These are phyloP conservation scores for Athripsodes cinereus DNA, from an alignment of 2,888 invertebrate genomes.

Conservation along the genomic window DNA sequence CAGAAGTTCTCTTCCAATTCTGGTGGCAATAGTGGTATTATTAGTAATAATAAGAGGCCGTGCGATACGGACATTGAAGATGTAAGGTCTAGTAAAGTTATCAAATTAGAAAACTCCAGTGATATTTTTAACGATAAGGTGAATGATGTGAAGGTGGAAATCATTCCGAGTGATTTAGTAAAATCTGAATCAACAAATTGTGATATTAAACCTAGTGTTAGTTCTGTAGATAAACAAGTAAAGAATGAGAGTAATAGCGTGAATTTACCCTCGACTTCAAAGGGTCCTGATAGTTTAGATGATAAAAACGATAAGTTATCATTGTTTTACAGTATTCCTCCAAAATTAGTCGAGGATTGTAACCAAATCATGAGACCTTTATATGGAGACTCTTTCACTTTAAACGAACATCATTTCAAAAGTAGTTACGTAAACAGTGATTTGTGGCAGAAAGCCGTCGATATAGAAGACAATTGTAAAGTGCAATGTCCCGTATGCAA, in stretches of 20 bases:
- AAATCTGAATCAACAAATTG: no score
- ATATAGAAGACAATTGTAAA: neutral
- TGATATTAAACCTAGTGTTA: neutral
- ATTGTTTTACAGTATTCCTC: constrained; percentile 12
- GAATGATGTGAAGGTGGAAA: no score
- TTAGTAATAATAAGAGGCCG: constrained; percentile 17
- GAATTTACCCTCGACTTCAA: neutral
- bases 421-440: neutral
- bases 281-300: neutral
- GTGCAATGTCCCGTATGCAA: constrained; percentile 48
- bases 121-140: no score
- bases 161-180: no score
- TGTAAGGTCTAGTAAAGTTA: constrained; percentile 8
- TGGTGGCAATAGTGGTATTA: neutral
- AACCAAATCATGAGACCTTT: constrained; percentile 37
- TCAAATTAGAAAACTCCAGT: neutral
- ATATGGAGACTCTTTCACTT: constrained; percentile 40
- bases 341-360: constrained; percentile 15
- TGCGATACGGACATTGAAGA: neutral
- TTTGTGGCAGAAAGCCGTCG: constrained; percentile 6
- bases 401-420: constrained; percentile 16
- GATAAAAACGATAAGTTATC: neutral
- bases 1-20: constrained; percentile 31
- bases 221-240: neutral
- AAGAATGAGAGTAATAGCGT: neutral